Evolutionary conservation across 2,888 invertebrate species (phyloP), one percentile per base, ranked within the genome.

Genomic region (Lamellibrachia columna): DNA sequence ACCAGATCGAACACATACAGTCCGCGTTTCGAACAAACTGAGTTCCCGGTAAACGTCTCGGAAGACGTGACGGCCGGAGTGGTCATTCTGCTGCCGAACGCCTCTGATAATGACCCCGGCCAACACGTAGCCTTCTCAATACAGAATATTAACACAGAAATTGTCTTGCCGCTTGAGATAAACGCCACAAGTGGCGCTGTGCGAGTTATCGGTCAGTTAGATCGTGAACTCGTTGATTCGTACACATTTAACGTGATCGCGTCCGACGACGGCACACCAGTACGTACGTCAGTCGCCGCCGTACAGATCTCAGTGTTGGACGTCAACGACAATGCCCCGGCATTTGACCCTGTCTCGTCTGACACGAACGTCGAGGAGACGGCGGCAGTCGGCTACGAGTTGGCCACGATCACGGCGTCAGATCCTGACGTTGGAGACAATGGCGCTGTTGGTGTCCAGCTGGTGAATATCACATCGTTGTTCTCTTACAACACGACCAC

Each of bases 281-380:
- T 75, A 53, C 52, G 90, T 53, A 92, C 93, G 4, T 92, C 92
- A 40, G 92, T 91, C 22, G 90, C 92, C 7, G 91, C 92, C n/a
- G 90, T 93, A 22, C n/a, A 90, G 52, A 52, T 93, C 15, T 60
- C 58, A 8, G 90, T 93, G 40, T 28, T 53, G 2, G 93, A 93
- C 91, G 92, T 92, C 15, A 93, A 93, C 55, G 93, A 93, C 91
- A 93, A 93, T 60, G 91, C 92, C 40, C 93, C 93, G 11, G 53
- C 53, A 28, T 91, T 93, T 58, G 90, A 55, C 15, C 53, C 55
- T 22, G 52, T 92, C 9, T 90, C 90, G 28, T 22, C 90, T 53
- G 15, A 40, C 15, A 52, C 92, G 3, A 40, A 40, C 28, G 40
- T 93, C 6, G 93, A 93, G 75, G 90, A 91, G 28, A 92, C 75